Evolutionary conservation across 2,888 invertebrate species (phyloP), one percentile per base, ranked within the genome.

Genomic region (Plutella xylostella): DNA sequence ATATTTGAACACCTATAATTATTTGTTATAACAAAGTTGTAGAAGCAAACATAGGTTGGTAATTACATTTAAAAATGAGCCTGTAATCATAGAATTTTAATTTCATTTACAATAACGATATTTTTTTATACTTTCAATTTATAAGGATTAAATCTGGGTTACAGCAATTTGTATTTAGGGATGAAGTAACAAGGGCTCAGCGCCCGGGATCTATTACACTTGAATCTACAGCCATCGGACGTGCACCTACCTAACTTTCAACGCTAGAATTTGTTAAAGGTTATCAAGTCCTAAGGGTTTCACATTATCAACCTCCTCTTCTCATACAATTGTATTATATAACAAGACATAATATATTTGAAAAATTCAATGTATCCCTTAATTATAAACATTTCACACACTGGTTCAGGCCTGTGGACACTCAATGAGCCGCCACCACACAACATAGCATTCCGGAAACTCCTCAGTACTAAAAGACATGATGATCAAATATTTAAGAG

Each of bases 341-440:
- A 85, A 85, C 84, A 84, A 84, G 80, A 80, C 76, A 80, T 82
- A 80, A 82, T 84, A 85, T 82, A 83, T 34, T 83, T 76, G 83
- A 80, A 80, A 73, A 75, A 72, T 82, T 79, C 76, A 76, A 80
- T 80, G 77, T 78, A 75, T 75, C 15, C 67, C 79, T 77, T 82
- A 79, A 75, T 66, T 73, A 74, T 77, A 75, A 78, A 77, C 75
- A 75, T 80, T 76, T 77, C 72, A 76, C 74, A 75, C n/a, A 33
- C 73, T 77, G 82, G 76, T 74, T 75, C 72, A 72, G 72, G 69
- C 78, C 74, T 60, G 61, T 65, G 64, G 72, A 72, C 73, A 68
- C 67, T 65, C 66, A 51, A 48, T 57, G 48, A 67, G 71, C 70
- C 71, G 68, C 65, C 56, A 48, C 51, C 60, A 55, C 54, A 61